Conservation (phyloP, 2,888 invertebrate species). For the Ctenicera cuprea region DNA sequence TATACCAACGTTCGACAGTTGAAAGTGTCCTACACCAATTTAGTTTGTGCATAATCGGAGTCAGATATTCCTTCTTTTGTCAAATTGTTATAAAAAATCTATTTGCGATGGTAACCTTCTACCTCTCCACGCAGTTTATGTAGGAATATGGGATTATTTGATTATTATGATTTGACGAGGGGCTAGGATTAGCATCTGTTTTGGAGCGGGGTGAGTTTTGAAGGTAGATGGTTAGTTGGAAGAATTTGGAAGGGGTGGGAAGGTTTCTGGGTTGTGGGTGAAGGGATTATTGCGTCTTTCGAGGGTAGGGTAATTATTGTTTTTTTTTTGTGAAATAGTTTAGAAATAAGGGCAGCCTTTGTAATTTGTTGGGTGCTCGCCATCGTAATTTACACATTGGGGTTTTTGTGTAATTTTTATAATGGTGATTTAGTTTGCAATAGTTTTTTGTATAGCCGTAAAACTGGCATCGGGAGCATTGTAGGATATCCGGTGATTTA, state of each 20-base stretch:
- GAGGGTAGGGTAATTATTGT: background rate
- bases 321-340: constrained; percentile 1
- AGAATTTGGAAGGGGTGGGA: background rate
- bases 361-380: background rate
- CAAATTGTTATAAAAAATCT: too few species aligned
- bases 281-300: background rate
- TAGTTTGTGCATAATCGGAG: too few species aligned
- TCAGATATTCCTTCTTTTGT: too few species aligned
- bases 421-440: constrained; percentile 14
- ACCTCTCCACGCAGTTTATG: too few species aligned
- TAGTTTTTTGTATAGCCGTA: background rate
- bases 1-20: too few species aligned
- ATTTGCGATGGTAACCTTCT: too few species aligned
- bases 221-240: background rate
- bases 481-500: background rate
- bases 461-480: constrained; percentile 11
- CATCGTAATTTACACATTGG: constrained; percentile 4
- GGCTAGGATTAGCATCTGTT: background rate
- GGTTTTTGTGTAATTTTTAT: background rate
- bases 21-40: too few species aligned
- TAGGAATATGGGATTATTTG: too few species aligned
- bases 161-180: constrained; percentile 1
- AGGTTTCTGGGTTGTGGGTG: background rate
- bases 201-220: background rate
- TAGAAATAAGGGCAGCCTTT: constrained; percentile 6